Conservation (phyloP, 35 echinoderm and acorn worm species). For the Apostichopus japonicus region DNA sequence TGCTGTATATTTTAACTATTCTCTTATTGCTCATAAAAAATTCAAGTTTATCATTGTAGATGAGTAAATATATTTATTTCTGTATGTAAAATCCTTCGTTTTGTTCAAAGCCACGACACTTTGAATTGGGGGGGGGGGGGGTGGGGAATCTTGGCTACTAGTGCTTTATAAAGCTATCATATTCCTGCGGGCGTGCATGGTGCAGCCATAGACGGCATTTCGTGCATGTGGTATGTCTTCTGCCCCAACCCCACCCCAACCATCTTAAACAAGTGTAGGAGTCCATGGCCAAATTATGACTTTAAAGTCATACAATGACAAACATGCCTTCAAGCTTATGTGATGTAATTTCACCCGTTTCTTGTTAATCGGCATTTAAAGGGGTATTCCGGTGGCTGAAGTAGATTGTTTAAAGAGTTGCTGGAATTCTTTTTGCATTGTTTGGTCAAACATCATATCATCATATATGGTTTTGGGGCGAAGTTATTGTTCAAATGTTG, state of each 20-base stretch:
- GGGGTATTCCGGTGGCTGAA: background rate
- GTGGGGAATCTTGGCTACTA: too few species aligned
- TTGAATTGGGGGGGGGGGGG: too few species aligned
- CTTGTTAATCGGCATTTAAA: background rate
- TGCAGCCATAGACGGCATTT: background rate
- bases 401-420: too few species aligned
- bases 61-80: background rate
- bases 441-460: too few species aligned
- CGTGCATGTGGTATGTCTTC: background rate
- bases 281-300: too few species aligned
- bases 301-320: too few species aligned
- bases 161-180: background rate
- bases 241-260: background rate
- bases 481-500: too few species aligned
- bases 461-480: too few species aligned
- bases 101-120: background rate
- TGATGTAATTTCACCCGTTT: background rate
- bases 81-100: background rate
- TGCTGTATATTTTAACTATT: background rate
- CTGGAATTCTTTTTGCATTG: too few species aligned
- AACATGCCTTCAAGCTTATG: too few species aligned
- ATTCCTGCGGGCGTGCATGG: background rate
- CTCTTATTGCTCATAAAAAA: background rate
- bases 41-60: background rate
- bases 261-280: too few species aligned